Percentiles rank a stretch among this genome's conserved stretches.
phyloP scores from a whole-genome alignment of 2,888 invertebrate genomes.

The Timema cristinae region DNA sequence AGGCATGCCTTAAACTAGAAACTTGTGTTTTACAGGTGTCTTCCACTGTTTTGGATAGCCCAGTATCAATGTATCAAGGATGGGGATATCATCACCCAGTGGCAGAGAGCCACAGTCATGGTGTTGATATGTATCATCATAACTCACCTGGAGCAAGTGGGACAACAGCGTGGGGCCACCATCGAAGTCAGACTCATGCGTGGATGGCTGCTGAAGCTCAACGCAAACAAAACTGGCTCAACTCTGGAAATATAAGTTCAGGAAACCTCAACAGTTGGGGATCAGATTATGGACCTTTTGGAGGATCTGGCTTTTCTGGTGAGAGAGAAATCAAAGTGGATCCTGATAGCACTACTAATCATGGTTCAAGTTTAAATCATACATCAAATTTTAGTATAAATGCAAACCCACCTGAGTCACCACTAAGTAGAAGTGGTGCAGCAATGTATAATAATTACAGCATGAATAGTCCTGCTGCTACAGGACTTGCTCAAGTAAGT shows the following conservation, averaged over 20 bases:
- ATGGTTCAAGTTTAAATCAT: slow-evolving; percentile 15
- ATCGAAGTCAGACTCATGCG: slow-evolving; percentile 20
- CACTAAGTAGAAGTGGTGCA: slow-evolving; percentile 16
- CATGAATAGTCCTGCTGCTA: slow-evolving; percentile 18
- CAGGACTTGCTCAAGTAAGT: slow-evolving; percentile 15
- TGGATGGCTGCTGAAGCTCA: slow-evolving; percentile 43
- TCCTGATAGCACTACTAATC: slow-evolving; percentile 68
- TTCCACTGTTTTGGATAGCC: slow-evolving; percentile 70
- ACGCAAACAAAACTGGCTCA: slow-evolving; percentile 44
- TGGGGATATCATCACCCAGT: slow-evolving; percentile 41
- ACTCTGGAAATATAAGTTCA: slow-evolving; percentile 36
- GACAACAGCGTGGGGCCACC: slow-evolving; percentile 23
- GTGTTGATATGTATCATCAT: slow-evolving; percentile 22
- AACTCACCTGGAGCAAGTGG: slow-evolving; percentile 21
- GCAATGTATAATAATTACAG: slow-evolving; percentile 15
- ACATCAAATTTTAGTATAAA: slow-evolving; percentile 22
- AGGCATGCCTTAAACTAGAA: too few relatives aligned
- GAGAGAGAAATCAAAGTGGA: slow-evolving; percentile 49
- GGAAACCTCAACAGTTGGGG: slow-evolving; percentile 22
- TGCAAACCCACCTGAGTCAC: slow-evolving; percentile 28
- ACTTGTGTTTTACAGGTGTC: slow-evolving; percentile 45
- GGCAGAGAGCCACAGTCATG: slow-evolving; percentile 14
- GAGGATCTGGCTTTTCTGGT: slow-evolving; percentile 2
- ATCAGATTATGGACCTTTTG: slow-evolving; percentile 20
- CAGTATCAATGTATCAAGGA: slow-evolving; percentile 47